Evolutionary conservation across 2,888 invertebrate genomes (phyloP), one percentile per base, ranked within the genome.

Genomic region (Adela reaumurella): DNA sequence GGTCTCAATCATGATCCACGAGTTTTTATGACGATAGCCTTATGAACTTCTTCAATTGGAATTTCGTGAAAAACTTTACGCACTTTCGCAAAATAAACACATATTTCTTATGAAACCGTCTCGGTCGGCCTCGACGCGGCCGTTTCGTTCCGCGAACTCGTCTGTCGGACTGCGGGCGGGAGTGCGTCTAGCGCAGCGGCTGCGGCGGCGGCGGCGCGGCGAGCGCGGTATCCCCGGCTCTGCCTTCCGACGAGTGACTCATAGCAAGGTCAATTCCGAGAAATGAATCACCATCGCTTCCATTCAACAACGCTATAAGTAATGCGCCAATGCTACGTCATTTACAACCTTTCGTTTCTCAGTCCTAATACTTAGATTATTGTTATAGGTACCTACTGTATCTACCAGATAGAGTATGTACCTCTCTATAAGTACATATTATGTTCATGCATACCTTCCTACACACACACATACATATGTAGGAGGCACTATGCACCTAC

Each of bases 251-350:
- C 76, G 78, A 79, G 76, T 80, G 79, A 80, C 79, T 80, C 79
- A 80, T 78, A 70, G 77, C 79, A 78, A 80, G 79, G 79, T 79
- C 79, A 79, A 79, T 79, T 79, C 79, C 76, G 78, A 80, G 77
- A 77, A 77, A 77, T 79, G 79, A 80, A 77, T 79, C 79, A 79
- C 76, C 74, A 70, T 64, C 64, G 64, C 44, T 68, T 72, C 72
- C 72, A 69, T 70, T 74, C 74, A 60, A 74, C 67, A 77, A 76
- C 65, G 74, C 60, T 65, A 56, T 70, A 76, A 61, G 73, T 73
- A 65, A 64, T 68, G 64, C 72, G 67, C 72, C 69, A 71, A 71
- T 71, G 65, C 70, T 63, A 63, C 64, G n/a, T 14, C n/a, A 35
- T 14, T 35, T 35, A 3, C 35, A 8, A 35, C 35, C 35, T 35